Evolutionary conservation across 1,140 invertebrate species (phyloP).

Genomic region (Glossosoma conforme): DNA sequence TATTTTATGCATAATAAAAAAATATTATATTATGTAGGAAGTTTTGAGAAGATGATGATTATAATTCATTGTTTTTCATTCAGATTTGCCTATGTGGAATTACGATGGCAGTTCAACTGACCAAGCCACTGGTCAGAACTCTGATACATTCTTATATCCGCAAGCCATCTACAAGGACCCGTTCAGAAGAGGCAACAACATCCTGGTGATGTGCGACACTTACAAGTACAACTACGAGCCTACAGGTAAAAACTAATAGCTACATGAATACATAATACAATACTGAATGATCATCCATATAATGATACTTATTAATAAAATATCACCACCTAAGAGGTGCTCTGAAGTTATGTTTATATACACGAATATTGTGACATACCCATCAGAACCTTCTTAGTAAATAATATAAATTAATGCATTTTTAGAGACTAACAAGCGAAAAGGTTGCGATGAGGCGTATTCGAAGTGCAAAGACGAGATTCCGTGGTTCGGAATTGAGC

Average conservation of each 20-base stretch:
- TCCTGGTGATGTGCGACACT: constrained; percentile 78
- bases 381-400: not conserved
- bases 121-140: constrained; percentile 71
- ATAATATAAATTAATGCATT: too few species aligned
- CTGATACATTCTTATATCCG: constrained; percentile 87
- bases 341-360: too few species aligned
- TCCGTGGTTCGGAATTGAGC: constrained; percentile 92
- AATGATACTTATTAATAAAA: too few species aligned
- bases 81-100: constrained; percentile 91
- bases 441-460: constrained; percentile 67
- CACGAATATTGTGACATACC: too few species aligned
- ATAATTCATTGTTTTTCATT: constrained; percentile 14
- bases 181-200: constrained; percentile 83
- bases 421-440: constrained; percentile 66
- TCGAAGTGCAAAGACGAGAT: constrained; percentile 67
- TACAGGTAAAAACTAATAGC: constrained; percentile 19
- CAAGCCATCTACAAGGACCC: constrained; percentile 91
- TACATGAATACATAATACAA: too few species aligned
- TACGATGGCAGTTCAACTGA: constrained; percentile 91
- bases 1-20: too few species aligned
- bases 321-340: too few species aligned
- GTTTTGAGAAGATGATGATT: not conserved
- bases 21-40: too few species aligned
- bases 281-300: too few species aligned
- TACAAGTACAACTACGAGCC: constrained; percentile 38